phyloP scores from a whole-genome alignment of 2,888 invertebrate genomes.

The Chloroclysta siterata region DNA sequence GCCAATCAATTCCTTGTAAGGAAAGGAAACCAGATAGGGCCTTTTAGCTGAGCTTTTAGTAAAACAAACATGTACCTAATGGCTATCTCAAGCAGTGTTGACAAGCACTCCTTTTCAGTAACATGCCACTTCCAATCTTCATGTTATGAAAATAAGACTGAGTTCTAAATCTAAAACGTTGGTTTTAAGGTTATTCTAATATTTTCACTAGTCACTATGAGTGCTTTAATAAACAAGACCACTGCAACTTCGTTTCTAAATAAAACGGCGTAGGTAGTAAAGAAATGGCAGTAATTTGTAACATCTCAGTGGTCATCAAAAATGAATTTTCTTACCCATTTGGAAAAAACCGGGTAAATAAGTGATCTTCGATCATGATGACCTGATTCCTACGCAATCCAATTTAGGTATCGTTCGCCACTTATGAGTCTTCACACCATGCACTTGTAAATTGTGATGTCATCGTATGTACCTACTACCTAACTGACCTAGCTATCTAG shows the following conservation, averaged over 20 bases:
- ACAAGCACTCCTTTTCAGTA: constrained; percentile 8
- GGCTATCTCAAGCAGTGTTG: constrained; percentile 24
- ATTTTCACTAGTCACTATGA: neutral
- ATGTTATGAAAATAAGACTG: constrained; percentile 5
- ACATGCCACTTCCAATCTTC: constrained; percentile 19
- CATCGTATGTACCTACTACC: constrained; percentile 10
- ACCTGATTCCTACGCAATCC: constrained; percentile 13
- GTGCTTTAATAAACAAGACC: no score
- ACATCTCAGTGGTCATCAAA: neutral
- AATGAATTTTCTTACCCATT: neutral
- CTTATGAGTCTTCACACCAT: constrained; percentile 24
- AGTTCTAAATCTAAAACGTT: neutral
- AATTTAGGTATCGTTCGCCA: constrained; percentile 16
- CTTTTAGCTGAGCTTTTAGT: constrained; percentile 46
- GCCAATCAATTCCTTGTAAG: constrained; percentile 25
- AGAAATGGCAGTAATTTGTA: neutral
- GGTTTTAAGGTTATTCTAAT: neutral
- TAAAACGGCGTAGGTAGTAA: no score
- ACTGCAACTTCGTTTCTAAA: no score
- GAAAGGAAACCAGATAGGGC: constrained; percentile 36
- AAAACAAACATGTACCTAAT: constrained; percentile 37
- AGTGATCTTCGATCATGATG: constrained; percentile 18
- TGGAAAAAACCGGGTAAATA: neutral
- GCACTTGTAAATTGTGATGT: constrained; percentile 27
- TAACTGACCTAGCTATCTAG: no score